phyloP scores from a whole-genome alignment of 2,797 vertebrate species.

The Acanthurus tractus region DNA sequence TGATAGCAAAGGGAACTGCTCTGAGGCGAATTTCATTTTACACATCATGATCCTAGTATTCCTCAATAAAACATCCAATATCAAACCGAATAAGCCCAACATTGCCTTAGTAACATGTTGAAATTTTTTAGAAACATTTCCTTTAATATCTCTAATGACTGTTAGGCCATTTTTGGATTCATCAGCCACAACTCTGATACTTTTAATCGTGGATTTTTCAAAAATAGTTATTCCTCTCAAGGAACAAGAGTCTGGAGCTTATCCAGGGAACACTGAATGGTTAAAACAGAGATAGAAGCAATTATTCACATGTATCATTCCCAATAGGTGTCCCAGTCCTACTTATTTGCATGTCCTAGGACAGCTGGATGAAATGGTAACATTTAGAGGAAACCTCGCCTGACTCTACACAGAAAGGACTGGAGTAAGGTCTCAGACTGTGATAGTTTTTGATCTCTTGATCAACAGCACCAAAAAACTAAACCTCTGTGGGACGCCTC shows the following conservation, averaged over 20 bases:
- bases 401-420: background rate
- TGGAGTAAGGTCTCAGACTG: conserved; percentile 22
- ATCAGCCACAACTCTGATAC: background rate
- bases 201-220: background rate
- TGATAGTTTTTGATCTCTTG: conserved; percentile 30
- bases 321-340: conserved; percentile 9
- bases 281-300: conserved; percentile 45
- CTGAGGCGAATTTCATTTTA: conserved; percentile 25
- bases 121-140: conserved; percentile 17
- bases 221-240: background rate
- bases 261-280: conserved; percentile 2
- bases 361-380: conserved; percentile 50
- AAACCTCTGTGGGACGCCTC: conserved; percentile 27
- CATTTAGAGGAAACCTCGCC: conserved; percentile 25
- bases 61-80: conserved; percentile 13
- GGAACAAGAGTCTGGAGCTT: background rate
- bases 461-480: conserved; percentile 27
- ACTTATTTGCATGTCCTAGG: conserved; percentile 52
- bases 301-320: conserved; percentile 46
- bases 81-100: conserved; percentile 24
- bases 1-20: conserved; percentile 40
- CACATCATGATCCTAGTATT: conserved; percentile 16
- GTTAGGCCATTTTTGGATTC: background rate
- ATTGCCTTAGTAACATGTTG: background rate
- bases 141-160: background rate